These are phyloP conservation scores for Folsomia candida DNA, from an alignment of 2,888 invertebrate genomes.

Conservation along the genomic window DNA sequence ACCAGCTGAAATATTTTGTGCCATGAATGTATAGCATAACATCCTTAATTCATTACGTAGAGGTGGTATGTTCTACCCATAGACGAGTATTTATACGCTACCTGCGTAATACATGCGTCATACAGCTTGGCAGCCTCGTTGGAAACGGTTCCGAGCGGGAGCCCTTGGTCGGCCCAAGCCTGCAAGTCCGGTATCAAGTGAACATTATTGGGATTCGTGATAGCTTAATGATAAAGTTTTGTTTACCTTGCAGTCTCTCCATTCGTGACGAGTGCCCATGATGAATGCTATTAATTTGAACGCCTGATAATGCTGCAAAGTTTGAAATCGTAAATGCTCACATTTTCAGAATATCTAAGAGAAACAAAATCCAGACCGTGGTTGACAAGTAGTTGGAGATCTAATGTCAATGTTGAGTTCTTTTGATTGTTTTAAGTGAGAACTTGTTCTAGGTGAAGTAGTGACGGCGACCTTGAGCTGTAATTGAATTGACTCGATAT, in stretches of 20 bases:
- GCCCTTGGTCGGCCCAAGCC: conserved; percentile 22
- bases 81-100: not conserved
- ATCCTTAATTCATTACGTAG: not conserved
- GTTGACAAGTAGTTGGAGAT: no score
- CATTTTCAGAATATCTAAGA: no score
- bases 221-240: not conserved
- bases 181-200: not conserved
- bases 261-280: not conserved
- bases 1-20: not conserved
- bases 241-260: not conserved
- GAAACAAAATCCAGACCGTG: no score
- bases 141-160: conserved; percentile 10
- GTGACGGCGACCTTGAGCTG: no score
- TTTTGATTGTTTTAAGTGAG: no score
- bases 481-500: no score
- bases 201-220: not conserved
- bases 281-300: no score
- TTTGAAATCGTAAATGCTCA: no score
- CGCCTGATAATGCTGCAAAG: no score
- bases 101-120: conserved; percentile 24
- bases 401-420: no score
- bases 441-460: no score
- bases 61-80: not conserved
- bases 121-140: conserved; percentile 22
- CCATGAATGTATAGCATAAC: not conserved